phyloP scores from a whole-genome alignment of 1,140 invertebrate species.

The Coboldia fuscipes region DNA sequence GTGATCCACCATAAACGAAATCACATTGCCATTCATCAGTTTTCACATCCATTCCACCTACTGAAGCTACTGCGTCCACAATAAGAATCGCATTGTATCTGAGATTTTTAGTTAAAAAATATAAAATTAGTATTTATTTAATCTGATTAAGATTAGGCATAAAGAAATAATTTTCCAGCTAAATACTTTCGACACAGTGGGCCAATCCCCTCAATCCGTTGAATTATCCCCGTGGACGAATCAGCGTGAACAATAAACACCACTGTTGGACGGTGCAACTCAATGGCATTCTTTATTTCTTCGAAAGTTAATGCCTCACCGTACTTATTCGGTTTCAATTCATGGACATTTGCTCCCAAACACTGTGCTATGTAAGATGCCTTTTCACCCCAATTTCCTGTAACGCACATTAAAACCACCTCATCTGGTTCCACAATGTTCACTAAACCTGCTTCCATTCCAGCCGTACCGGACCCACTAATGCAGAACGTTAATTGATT shows the following conservation, averaged over 20 bases:
- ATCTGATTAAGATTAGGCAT: not conserved
- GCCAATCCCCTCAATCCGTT: slow-evolving; percentile 42
- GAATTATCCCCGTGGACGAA: slow-evolving; percentile 53
- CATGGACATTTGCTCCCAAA: slow-evolving; percentile 7
- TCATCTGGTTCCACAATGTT: slow-evolving; percentile 54
- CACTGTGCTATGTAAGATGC: slow-evolving; percentile 30
- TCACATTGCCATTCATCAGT: slow-evolving; percentile 56
- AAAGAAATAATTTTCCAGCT: not conserved
- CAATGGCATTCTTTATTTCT: slow-evolving; percentile 30
- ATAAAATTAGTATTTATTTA: slow-evolving; percentile 27
- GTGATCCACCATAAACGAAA: slow-evolving; percentile 50
- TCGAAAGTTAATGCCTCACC: slow-evolving; percentile 27
- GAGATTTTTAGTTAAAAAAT: not conserved
- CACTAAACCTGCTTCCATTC: slow-evolving; percentile 50
- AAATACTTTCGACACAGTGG: slow-evolving; percentile 43
- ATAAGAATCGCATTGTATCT: slow-evolving; percentile 28
- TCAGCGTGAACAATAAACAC: slow-evolving; percentile 63
- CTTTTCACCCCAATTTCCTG: slow-evolving; percentile 55
- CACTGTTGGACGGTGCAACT: slow-evolving; percentile 31
- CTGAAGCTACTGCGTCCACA: slow-evolving; percentile 60
- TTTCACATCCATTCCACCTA: slow-evolving; percentile 47
- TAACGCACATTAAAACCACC: slow-evolving; percentile 38
- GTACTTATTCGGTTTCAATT: slow-evolving; percentile 13
- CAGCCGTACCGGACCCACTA: slow-evolving; percentile 47
- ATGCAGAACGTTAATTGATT: slow-evolving; percentile 49